Evolutionary conservation across 2,113 vertebrate genomes (phyloP).

Genomic region (Chlorodrepanis virens): DNA sequence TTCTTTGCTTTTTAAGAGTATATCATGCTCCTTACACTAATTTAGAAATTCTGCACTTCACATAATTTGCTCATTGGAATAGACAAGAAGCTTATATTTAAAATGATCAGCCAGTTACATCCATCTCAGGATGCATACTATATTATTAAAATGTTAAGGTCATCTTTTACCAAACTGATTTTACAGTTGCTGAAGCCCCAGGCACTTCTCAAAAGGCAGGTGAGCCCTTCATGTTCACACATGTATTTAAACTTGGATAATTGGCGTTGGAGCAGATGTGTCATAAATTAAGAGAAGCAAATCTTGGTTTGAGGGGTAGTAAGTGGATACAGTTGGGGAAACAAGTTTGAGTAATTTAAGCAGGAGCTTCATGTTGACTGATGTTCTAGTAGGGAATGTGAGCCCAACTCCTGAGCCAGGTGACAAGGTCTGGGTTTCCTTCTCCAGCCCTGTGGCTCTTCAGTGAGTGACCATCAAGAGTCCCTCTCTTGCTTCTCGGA

Average conservation of each 20-base stretch:
- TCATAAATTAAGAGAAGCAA: background rate
- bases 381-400: background rate
- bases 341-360: background rate
- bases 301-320: background rate
- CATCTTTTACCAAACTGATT: background rate
- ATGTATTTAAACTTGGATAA: background rate
- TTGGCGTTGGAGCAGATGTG: background rate
- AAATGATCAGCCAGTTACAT: background rate
- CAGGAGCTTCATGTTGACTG: background rate
- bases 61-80: background rate
- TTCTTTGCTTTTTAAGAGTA: background rate
- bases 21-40: background rate
- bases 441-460: background rate
- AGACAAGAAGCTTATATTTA: background rate
- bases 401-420: background rate
- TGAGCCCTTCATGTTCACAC: background rate
- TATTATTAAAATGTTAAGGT: background rate
- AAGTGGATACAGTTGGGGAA: background rate
- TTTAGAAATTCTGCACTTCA: background rate
- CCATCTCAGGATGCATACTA: background rate
- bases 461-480: rapidly evolving
- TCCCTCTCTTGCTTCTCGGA: background rate
- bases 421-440: background rate
- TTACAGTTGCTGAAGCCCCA: background rate
- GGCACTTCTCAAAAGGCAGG: background rate